phyloP scores from a whole-genome alignment of 2,888 invertebrate genomes.

The Leucophora obtusa region DNA sequence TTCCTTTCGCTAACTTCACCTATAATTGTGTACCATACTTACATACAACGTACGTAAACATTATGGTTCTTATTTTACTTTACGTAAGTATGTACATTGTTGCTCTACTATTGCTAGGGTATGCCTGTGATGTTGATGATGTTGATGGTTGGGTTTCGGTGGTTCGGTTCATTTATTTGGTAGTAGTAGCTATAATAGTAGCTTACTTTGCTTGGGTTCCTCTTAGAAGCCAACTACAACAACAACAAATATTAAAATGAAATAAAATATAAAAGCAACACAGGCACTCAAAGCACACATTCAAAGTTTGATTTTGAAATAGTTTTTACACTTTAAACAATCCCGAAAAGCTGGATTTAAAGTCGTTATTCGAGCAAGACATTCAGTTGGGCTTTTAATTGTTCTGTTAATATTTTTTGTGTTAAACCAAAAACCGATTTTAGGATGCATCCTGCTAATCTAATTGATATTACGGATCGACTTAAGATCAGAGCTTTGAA shows the following conservation, averaged over 20 bases:
- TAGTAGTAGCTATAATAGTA: conserved; percentile 47
- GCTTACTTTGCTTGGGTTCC: conserved; percentile 42
- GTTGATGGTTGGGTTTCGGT: conserved; percentile 42
- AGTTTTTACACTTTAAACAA: background rate
- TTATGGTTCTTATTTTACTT: conserved; percentile 24
- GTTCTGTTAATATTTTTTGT: too few relatives aligned
- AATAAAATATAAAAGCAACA: conserved; percentile 29
- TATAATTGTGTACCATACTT: conserved; percentile 36
- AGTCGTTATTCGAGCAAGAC: too few relatives aligned
- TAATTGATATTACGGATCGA: too few relatives aligned
- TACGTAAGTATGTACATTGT: conserved; percentile 31
- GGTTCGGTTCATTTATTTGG: conserved; percentile 16
- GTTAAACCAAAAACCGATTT: too few relatives aligned
- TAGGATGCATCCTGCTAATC: too few relatives aligned
- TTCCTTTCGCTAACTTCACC: conserved; percentile 26
- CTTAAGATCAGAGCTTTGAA: too few relatives aligned
- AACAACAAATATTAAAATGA: conserved; percentile 40
- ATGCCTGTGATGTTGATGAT: conserved; percentile 22
- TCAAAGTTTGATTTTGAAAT: background rate
- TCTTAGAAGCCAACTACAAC: conserved; percentile 53
- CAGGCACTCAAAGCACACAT: background rate
- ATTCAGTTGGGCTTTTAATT: too few relatives aligned
- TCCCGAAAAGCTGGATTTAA: too few relatives aligned
- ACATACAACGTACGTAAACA: conserved; percentile 18
- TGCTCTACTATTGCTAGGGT: background rate